Evolutionary conservation across 2,113 vertebrate genomes (phyloP).

Genomic region (Melanocharis versteri): DNA sequence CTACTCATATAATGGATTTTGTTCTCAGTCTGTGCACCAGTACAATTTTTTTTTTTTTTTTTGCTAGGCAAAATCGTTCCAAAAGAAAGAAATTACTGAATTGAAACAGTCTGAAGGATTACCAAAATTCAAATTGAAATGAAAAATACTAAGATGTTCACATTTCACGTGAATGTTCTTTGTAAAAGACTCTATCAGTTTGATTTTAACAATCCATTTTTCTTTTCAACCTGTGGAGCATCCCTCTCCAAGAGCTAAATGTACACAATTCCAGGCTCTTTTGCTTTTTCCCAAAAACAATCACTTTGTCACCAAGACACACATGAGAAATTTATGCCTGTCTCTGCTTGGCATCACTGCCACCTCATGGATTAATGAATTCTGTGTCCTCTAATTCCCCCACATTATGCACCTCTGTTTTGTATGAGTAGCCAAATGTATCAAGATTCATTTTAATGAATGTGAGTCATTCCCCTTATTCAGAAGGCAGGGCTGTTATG

Average conservation of each 20-base stretch:
- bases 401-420: constrained; percentile 62
- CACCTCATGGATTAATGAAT: constrained; percentile 72
- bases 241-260: neutral
- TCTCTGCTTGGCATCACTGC: constrained; percentile 68
- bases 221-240: neutral
- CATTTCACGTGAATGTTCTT: neutral
- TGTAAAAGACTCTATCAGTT: neutral
- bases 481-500: constrained; percentile 55
- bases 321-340: constrained; percentile 41
- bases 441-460: constrained; percentile 71
- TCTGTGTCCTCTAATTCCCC: constrained; percentile 62
- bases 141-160: neutral
- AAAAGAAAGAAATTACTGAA: neutral
- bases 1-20: neutral
- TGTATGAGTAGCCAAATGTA: constrained; percentile 65
- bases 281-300: constrained; percentile 48
- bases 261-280: neutral
- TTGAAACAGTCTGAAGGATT: neutral
- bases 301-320: constrained; percentile 37
- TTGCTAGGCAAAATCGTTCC: neutral
- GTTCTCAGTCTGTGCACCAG: neutral
- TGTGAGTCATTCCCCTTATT: constrained; percentile 68
- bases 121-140: neutral
- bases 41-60: neutral
- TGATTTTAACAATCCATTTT: neutral